phyloP scores from a whole-genome alignment of 2,888 invertebrate species.

The Ditula angustiorana region DNA sequence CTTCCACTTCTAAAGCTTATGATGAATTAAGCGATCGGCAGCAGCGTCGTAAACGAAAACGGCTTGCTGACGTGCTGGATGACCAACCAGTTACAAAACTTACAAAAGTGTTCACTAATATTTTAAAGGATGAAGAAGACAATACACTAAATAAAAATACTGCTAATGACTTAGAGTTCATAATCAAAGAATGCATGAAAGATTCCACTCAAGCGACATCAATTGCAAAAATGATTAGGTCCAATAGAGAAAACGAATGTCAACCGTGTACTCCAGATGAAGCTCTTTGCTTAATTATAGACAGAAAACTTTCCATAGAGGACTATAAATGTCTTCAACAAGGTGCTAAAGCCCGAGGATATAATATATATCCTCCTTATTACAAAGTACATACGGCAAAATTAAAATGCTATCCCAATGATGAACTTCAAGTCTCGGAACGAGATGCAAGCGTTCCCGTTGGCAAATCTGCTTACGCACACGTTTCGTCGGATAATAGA shows the following conservation, averaged over 20 bases:
- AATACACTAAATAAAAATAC: constrained; percentile 5
- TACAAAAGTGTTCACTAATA: neutral
- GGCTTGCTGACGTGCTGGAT: constrained; percentile 5
- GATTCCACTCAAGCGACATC: constrained; percentile 7
- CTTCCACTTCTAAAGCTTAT: constrained; percentile 7
- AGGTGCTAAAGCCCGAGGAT: constrained; percentile 23
- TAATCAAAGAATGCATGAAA: constrained; percentile 2
- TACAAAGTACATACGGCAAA: constrained; percentile 34
- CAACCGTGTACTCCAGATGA: constrained; percentile 28
- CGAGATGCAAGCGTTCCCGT: constrained; percentile 32
- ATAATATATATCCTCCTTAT: constrained; percentile 31
- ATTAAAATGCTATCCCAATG: constrained; percentile 36
- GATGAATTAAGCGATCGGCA: constrained; percentile 4
- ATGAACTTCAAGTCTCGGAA: constrained; percentile 19
- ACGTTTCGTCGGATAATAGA: constrained; percentile 33
- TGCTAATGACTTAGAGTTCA: constrained; percentile 7
- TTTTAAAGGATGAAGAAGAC: neutral
- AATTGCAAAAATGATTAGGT: neutral
- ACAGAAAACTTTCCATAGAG: constrained; percentile 31
- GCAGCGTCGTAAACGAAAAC: constrained; percentile 9
- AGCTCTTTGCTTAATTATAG: constrained; percentile 31
- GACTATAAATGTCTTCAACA: constrained; percentile 20
- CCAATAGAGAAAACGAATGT: neutral
- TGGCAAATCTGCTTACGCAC: constrained; percentile 30
- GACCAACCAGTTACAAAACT: constrained; percentile 4